phyloP scores from a whole-genome alignment of 2,113 vertebrate species.

The Megaceryle maxima region DNA sequence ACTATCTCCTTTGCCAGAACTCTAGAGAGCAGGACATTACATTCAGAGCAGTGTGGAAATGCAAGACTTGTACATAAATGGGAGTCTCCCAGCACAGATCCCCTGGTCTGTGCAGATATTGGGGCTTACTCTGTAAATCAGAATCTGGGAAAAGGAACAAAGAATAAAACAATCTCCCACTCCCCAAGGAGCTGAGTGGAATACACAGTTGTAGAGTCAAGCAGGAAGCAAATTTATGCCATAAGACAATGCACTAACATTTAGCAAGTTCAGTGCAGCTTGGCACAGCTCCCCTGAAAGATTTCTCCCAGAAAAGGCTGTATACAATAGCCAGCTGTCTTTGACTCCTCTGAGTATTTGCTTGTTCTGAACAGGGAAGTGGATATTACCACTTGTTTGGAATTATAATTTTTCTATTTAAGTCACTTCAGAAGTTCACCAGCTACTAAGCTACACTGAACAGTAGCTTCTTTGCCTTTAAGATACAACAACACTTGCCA shows the following conservation, averaged over 20 bases:
- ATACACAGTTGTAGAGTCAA: background rate
- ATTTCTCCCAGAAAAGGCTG: background rate
- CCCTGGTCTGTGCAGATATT: background rate
- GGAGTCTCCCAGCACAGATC: background rate
- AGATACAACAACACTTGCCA: background rate
- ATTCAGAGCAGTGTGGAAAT: background rate
- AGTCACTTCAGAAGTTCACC: background rate
- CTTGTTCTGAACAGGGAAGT: background rate
- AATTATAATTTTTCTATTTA: background rate
- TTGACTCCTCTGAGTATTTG: background rate
- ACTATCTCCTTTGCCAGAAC: background rate
- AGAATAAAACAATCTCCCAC: background rate
- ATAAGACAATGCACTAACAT: background rate
- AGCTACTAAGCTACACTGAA: background rate
- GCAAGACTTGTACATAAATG: background rate
- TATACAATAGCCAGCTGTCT: background rate
- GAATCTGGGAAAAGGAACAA: background rate
- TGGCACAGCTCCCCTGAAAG: background rate
- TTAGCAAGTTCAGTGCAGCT: background rate
- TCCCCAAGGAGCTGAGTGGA: background rate
- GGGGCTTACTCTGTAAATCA: background rate
- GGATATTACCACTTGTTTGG: background rate
- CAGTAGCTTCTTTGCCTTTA: background rate
- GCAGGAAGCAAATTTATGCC: background rate
- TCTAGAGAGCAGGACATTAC: accelerated